Evolutionary conservation across 37 sponge, comb jelly and placozoan species (phyloP).

Genomic region (Aplysina aerophoba): DNA sequence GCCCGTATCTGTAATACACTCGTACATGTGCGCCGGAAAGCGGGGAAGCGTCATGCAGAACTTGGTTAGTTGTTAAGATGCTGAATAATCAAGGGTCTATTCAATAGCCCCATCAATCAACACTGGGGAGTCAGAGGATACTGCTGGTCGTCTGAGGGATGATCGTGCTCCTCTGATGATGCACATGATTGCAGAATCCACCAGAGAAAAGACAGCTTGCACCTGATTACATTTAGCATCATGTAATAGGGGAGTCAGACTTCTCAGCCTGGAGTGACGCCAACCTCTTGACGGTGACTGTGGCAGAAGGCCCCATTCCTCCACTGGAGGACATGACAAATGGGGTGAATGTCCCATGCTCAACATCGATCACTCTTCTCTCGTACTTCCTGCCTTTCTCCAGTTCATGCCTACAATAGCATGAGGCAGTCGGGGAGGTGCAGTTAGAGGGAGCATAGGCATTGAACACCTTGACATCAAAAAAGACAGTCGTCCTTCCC

Average conservation of each 20-base stretch:
- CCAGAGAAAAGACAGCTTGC: slow-evolving; percentile 9
- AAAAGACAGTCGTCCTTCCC: neutral
- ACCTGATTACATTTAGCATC: slow-evolving; percentile 10
- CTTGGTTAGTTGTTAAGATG: too few species aligned
- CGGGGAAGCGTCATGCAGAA: too few species aligned
- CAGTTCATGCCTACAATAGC: slow-evolving; percentile 14
- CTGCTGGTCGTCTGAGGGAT: slow-evolving; percentile 19
- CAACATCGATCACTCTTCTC: slow-evolving; percentile 17
- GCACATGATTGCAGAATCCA: slow-evolving; percentile 23
- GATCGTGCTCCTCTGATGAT: slow-evolving; percentile 34
- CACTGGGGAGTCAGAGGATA: neutral
- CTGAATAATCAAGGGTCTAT: neutral
- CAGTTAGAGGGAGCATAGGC: slow-evolving; percentile 17
- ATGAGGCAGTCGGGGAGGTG: neutral
- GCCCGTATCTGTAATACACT: too few species aligned
- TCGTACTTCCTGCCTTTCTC: slow-evolving; percentile 13
- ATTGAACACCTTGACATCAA: slow-evolving; percentile 20
- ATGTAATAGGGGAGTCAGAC: neutral
- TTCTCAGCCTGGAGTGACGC: slow-evolving; percentile 10
- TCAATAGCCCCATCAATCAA: neutral
- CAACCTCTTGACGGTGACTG: neutral
- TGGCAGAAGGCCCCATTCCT: slow-evolving; percentile 11
- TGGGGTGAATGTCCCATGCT: slow-evolving; percentile 32
- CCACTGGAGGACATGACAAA: slow-evolving; percentile 29
- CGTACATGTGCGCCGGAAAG: too few species aligned